Base-by-base conservation (phyloP, 2,113 vertebrate species). In the Oreotrochilus melanogaster region DNA sequence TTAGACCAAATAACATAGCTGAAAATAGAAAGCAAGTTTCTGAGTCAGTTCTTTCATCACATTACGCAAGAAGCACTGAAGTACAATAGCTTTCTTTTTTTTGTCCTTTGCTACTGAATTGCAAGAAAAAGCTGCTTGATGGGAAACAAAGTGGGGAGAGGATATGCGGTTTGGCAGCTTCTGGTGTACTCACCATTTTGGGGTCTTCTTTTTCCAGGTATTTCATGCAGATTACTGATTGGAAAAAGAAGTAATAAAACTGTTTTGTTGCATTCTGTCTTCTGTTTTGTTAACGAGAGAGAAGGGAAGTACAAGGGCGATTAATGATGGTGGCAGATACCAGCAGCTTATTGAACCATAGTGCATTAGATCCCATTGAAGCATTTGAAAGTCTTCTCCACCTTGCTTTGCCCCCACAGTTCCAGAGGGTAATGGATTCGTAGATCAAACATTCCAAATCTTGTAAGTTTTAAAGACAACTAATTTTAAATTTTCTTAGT, bases 1-100 rank as follows among this genome's bases (percentile, higher is more conserved):
- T 88, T 90, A 92, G 78, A 76, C 66, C 58, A 83, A 76, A 88
- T 66, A 88, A 73, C 73, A 54, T 47, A 62, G 37, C 43, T 73
- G 75, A 88, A 95, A 95, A 95, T 45, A 73, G 54, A 83, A 83
- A 85, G 67, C 92, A 92, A 94, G 86, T 90, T 93, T 92, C 81
- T 79, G 67, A 88, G 62, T 82, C 58, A 61, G 45, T 93, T 85
- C 88, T 92, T 96, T 94, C 47, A 88, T 70, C 72, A 86, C 78
- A 27, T 82, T 80, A 45, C 9, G 13, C 64, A 90, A 83, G 75
- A 80, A 89, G 60, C 50, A 90, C 42, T 66, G 18, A 76, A 96
- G 56, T 83, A 86, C 74, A 93, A 87, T 88, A 83, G 47, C 25
- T 47, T 47, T 47, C 22, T 18, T 8, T 31, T 72, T 54, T 35